Evolutionary conservation across 2,113 vertebrate species (phyloP).

Genomic region (Ageneiosus marmoratus): DNA sequence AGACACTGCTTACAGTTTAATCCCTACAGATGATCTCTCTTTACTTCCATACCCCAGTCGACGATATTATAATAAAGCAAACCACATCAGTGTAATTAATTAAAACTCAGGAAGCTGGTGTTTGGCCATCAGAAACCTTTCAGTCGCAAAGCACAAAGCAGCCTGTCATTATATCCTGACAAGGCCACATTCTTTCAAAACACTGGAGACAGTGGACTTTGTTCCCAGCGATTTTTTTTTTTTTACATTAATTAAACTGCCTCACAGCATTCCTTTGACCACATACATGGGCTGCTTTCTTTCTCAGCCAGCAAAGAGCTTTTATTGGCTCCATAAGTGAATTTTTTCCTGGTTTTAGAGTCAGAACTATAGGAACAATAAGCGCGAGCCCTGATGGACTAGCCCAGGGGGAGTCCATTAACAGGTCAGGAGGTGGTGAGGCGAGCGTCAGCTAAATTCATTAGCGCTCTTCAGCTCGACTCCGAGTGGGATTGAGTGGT

Average conservation of each 20-base stretch:
- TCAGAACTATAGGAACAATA: constrained; percentile 41
- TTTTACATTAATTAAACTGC: constrained; percentile 46
- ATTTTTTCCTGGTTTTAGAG: constrained; percentile 43
- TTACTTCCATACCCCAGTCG: background rate
- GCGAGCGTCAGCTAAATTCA: constrained; percentile 55
- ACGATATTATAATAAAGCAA: constrained; percentile 44
- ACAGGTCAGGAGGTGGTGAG: constrained; percentile 50
- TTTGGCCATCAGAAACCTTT: constrained; percentile 43
- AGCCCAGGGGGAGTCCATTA: constrained; percentile 45
- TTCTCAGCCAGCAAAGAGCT: constrained; percentile 21
- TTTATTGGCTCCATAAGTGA: constrained; percentile 38
- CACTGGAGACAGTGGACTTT: constrained; percentile 35
- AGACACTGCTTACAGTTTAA: background rate
- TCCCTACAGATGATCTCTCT: constrained; percentile 1
- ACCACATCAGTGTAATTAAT: constrained; percentile 37
- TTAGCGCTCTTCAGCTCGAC: constrained; percentile 47
- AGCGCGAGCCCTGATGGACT: constrained; percentile 44
- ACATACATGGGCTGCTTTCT: background rate
- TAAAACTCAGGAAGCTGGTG: constrained; percentile 27
- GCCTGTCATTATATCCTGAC: constrained; percentile 25
- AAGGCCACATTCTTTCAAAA: constrained; percentile 41
- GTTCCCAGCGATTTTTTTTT: constrained; percentile 22
- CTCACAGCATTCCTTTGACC: constrained; percentile 38
- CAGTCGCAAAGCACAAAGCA: constrained; percentile 30
- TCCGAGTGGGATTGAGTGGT: constrained; percentile 44